Percentiles rank a stretch among this genome's conserved stretches.
Conservation (phyloP, 2,797 vertebrate genomes). For the Falco rusticolus region DNA sequence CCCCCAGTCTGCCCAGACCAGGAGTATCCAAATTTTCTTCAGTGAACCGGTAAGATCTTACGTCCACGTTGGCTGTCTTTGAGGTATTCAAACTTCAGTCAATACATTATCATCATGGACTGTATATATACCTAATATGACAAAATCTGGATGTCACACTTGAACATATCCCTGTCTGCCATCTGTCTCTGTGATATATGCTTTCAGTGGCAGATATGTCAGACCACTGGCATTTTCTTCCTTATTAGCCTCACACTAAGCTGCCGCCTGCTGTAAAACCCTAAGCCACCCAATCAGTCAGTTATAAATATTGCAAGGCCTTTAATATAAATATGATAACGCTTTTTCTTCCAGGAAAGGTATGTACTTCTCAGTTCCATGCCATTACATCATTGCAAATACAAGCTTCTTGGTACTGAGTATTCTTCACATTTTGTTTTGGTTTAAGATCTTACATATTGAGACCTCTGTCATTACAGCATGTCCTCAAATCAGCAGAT, state of each 20-base stretch:
- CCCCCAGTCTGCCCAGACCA: fast-evolving
- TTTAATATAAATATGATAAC: not conserved
- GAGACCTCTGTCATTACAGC: not conserved
- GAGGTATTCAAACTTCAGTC: not conserved
- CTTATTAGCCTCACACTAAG: not conserved
- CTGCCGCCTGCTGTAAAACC: not conserved
- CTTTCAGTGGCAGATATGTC: not conserved
- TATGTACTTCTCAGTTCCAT: not conserved
- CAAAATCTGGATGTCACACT: not conserved
- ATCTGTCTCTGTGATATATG: not conserved
- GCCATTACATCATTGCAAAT: not conserved
- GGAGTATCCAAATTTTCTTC: not conserved
- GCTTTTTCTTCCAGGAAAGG: not conserved
- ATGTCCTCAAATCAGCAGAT: not conserved
- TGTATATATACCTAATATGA: not conserved
- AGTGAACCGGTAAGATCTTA: not conserved
- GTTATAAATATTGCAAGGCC: not conserved
- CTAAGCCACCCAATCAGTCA: not conserved
- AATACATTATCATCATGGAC: not conserved
- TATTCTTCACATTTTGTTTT: not conserved
- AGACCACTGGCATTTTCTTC: not conserved
- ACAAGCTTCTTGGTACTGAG: not conserved
- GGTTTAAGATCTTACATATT: not conserved
- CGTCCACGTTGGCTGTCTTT: not conserved
- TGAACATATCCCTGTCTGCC: not conserved